Percentiles rank a stretch among this genome's conserved stretches.
Conservation (phyloP, 2,888 invertebrate genomes). For the Callosobruchus maculatus region DNA sequence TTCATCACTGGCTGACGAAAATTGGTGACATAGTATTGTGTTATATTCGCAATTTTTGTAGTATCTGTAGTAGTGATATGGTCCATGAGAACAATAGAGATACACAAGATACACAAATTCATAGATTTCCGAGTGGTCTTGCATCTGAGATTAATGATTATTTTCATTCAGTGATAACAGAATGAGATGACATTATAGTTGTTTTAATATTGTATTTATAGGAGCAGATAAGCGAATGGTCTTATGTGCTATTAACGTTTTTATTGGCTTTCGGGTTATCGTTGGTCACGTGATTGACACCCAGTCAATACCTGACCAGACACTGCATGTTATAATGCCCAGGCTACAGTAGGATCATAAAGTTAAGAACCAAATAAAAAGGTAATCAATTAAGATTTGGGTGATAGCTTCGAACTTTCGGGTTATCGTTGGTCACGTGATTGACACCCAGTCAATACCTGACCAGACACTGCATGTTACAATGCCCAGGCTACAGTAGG, state of each 20-base stretch:
- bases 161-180: not conserved
- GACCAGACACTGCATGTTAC: not conserved
- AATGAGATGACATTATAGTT: not conserved
- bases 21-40: too few species aligned
- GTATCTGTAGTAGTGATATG: too few species aligned
- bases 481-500: not conserved
- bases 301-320: not conserved
- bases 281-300: not conserved
- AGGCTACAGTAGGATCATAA: not conserved
- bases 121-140: not conserved
- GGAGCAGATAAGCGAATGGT: not conserved
- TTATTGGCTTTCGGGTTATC: not conserved
- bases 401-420: not conserved
- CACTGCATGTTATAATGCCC: not conserved
- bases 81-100: too few species aligned
- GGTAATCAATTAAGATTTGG: not conserved
- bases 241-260: not conserved
- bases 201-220: not conserved
- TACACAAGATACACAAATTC: not conserved
- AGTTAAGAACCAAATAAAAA: not conserved
- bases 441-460: not conserved
- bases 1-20: too few species aligned
- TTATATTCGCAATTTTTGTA: too few species aligned
- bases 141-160: not conserved
- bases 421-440: not conserved